Base-by-base conservation (phyloP, 2,797 vertebrate genomes). In the Aulostomus chinensis region DNA sequence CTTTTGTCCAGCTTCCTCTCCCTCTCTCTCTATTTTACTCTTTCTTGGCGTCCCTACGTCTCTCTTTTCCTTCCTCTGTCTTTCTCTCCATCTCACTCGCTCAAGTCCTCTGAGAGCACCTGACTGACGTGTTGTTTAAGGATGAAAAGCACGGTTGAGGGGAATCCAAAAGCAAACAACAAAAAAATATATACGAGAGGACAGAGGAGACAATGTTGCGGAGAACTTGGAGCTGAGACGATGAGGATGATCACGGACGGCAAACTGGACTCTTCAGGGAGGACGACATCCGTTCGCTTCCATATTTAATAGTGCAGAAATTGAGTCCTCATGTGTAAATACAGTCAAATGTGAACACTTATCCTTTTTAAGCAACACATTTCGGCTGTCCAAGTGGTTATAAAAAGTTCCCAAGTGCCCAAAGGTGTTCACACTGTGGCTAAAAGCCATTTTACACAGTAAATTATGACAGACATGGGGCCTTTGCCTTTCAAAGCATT, bases 111-210 rank as follows among this genome's bases (percentile, higher is more conserved):
- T 9, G 85, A 88, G 86, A 83, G 65, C 77, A 82, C 76, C 82
- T 84, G 81, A 84, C 81, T 84, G 84, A 84, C 68, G 69, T 76
- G 81, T 89, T 88, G 78, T 78, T 84, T 71, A 80, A 78, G 73
- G 78, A 87, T 88, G 71, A 89, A 88, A 80, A 84, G 77, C 70
- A 18, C 35, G 9, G 39, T 50, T 53, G 71, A 76, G 67, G 66
- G 70, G 65, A 77, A 78, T 76, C 64, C 58, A 69, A 82, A 85
- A 79, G 76, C 78, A 80, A 78, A 84, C 78, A 85, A 81, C 29
- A 57, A 46, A 15, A 76, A 80, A 76, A 78, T 73, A 81, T 73
- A 76, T 57, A 71, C 36, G 70, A 73, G 68, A 21, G 58, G 64
- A 63, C 9, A n/a, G 26, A 54, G 66, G 60, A 76, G 69, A 73